Percentiles rank a stretch among this genome's conserved stretches.
These are phyloP conservation scores for Copidosoma floridanum DNA, from an alignment of 1,140 invertebrate species.

Conservation along the genomic window DNA sequence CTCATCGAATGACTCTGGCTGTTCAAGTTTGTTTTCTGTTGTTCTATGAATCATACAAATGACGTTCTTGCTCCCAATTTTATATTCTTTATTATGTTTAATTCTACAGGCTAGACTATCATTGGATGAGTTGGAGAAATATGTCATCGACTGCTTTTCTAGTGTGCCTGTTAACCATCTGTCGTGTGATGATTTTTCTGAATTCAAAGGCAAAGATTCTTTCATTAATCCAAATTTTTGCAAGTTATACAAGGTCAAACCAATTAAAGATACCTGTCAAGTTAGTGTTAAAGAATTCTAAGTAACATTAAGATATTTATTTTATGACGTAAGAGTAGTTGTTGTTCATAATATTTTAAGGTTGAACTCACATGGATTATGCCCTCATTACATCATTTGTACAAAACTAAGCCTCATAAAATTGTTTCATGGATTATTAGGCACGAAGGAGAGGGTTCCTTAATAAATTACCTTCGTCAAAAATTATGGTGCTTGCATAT, in stretches of 20 bases:
- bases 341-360: constrained; percentile 46
- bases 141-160: constrained; percentile 64
- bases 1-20: constrained; percentile 84
- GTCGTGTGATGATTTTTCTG: no score
- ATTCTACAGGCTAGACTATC: constrained; percentile 68
- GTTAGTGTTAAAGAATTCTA: no score
- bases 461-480: constrained; percentile 78
- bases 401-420: constrained; percentile 73
- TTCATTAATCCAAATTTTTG: no score
- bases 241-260: constrained; percentile 77
- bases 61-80: no score
- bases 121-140: constrained; percentile 71
- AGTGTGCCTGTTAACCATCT: constrained; percentile 64
- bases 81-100: not conserved
- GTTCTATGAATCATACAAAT: no score
- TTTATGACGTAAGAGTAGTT: not conserved
- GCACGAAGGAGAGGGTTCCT: constrained; percentile 83
- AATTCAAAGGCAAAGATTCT: not conserved
- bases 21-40: constrained; percentile 67
- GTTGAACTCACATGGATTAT: constrained; percentile 78
- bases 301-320: not conserved
- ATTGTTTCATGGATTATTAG: constrained; percentile 81
- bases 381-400: constrained; percentile 68
- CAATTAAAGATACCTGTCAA: constrained; percentile 71
- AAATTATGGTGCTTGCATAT: constrained; percentile 84